Conservation (phyloP, 2,797 vertebrate species). For the Phoxinus dragarum region DNA sequence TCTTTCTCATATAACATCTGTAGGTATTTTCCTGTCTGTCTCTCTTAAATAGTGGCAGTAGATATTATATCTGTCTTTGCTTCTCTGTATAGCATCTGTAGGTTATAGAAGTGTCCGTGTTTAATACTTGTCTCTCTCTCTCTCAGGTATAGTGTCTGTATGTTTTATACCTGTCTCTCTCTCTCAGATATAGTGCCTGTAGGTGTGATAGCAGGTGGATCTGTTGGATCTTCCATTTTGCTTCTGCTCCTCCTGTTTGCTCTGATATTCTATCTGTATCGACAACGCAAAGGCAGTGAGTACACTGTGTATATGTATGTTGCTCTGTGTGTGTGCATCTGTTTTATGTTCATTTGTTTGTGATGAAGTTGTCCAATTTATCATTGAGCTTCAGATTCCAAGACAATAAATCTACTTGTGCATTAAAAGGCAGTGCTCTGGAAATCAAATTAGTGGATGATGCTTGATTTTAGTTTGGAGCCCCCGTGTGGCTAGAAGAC, state of each 20-base stretch:
- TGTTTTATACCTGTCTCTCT: slow-evolving; percentile 56
- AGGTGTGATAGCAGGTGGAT: slow-evolving; percentile 90
- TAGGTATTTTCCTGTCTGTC: background rate
- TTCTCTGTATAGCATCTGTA: background rate
- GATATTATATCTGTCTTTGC: background rate
- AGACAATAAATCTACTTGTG: background rate
- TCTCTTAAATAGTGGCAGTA: background rate
- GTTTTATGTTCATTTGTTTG: background rate
- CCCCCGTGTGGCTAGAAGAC: background rate
- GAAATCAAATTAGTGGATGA: background rate
- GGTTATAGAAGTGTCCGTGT: background rate
- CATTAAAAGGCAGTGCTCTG: background rate
- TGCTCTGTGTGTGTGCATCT: background rate
- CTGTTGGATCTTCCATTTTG: slow-evolving; percentile 87
- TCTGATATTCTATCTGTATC: slow-evolving; percentile 89
- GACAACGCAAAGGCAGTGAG: slow-evolving; percentile 94
- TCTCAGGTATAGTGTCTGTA: slow-evolving; percentile 48
- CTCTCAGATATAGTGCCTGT: slow-evolving; percentile 89
- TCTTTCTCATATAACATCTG: background rate
- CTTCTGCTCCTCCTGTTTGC: slow-evolving; percentile 83
- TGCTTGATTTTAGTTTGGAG: background rate
- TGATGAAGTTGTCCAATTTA: background rate
- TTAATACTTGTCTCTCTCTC: background rate
- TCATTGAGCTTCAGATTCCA: background rate
- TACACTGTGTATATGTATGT: background rate